Evolutionary conservation across 2,888 invertebrate species (phyloP), one percentile per base, ranked within the genome.

Genomic region (Theristus sp.): DNA sequence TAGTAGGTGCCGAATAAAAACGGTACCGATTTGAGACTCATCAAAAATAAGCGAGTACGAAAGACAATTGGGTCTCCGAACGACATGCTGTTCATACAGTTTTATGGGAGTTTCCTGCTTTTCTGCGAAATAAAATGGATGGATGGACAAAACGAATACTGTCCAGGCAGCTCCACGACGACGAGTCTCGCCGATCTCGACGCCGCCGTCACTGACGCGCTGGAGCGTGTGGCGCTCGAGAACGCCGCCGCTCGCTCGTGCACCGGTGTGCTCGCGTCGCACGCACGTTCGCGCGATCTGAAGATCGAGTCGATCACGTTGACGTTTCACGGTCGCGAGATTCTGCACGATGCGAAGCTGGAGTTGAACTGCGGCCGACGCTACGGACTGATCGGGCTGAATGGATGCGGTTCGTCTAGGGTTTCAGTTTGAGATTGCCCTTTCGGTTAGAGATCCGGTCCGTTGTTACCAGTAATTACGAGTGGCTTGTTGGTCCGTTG

Each of bases 281-380:
- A 99, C 77, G 89, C 89, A 1, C 85, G 90, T 67, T 89, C 93
- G 62, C 82, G 96, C 67, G 98, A 99, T 76, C 81, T 98, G 60
- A 98, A 98, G 79, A 17, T 56, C 3, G 29, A 86, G 63, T 90
- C 87, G 74, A 86, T 96, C 74, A 90, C 94, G 46, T 88, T 99
- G 68, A 94, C 93, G 56, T 99, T 98, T 79, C 94, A 96, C 74
- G 98, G 98, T 63, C 84, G 85, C 70, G 98, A 98, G 78, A 81
- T 99, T 67, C 81, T 99, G 60, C 87, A 87, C 73, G 98, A 99
- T 75, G 91, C 96, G 1, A 83, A 87, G 76, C 80, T 98, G 31
- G 98, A 98, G 78, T 82, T 99, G 77, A 99, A 96, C 79, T 90
- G 90, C 76, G 94, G 96, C 0, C 81, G 94, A 65, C 82, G 94